Base-by-base conservation (phyloP, 2,797 vertebrate species). In the Eulemur coronatus region DNA sequence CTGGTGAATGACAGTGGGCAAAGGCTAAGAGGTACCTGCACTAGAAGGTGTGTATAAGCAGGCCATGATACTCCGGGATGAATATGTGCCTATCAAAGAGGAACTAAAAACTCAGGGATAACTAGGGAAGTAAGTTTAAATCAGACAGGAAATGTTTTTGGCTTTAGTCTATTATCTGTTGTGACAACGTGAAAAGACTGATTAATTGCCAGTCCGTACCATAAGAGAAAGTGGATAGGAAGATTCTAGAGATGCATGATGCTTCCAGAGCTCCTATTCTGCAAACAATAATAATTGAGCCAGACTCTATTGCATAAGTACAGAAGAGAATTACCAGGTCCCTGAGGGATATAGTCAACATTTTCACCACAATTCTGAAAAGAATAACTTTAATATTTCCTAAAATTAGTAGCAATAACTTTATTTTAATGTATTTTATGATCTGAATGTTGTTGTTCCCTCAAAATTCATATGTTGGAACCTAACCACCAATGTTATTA, bases 351-450 rank as follows among this genome's bases (percentile, higher is more conserved):
- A 94, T 13, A 90, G 10, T 84, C 38, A 89, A 91, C 18, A 88
- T 63, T 89, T 65, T 94, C 26, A 91, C 8, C 18, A 57, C 4
- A 93, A 84, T 59, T 94, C 52, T 89, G 26, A 70, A 86, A 95
- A 92, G 18, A 93, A 30, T 55, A 90, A 97, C 2, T 50, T 59
- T n/a, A 84, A 84, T 73, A 75, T 59, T 95, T 96, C 52, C 84
- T 84, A 65, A 93, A 84, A 94, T 46, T 7, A 85, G 67, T 22
- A 80, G 28, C 13, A 94, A 85, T 61, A 84, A 73, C 4, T 57
- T 86, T 76, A 93, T 35, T 89, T 86, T 91, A 81, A 67, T 57
- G 7, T 33, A 50, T 65, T 15, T 22, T 70, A 46, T 55, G 35
- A 26, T 52, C 50, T 82, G 46, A 76, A 70, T 41, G 13, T 28